Conservation (phyloP, 2,888 invertebrate genomes). For the Nomada fucata region DNA sequence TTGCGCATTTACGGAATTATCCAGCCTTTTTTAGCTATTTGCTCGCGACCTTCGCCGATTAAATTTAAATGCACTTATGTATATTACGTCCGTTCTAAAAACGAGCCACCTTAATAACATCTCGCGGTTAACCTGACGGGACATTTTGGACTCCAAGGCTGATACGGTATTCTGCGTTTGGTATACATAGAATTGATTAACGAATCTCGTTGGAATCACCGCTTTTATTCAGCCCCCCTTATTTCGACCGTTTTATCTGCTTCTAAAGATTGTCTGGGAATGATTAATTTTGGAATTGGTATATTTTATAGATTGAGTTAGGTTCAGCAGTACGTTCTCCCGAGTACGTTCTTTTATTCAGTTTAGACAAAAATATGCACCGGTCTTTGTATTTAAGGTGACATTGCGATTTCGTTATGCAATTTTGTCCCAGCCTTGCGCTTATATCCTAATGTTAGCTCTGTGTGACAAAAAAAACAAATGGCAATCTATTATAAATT, state of each 20-base stretch:
- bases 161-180: constrained; percentile 14
- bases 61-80: constrained; percentile 57
- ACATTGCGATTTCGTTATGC: too few species aligned
- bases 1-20: constrained; percentile 37
- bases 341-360: too few species aligned
- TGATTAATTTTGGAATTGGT: too few species aligned
- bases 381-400: too few species aligned
- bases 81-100: constrained; percentile 37
- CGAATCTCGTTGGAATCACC: constrained; percentile 1
- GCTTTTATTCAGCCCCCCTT: background rate
- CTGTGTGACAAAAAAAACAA: too few species aligned
- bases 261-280: too few species aligned
- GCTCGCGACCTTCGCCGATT: constrained; percentile 40
- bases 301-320: too few species aligned
- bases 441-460: too few species aligned
- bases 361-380: too few species aligned
- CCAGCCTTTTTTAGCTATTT: constrained; percentile 41
- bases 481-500: too few species aligned
- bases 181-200: background rate
- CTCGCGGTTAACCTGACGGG: constrained; percentile 9
- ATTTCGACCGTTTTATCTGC: background rate
- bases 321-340: too few species aligned
- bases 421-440: too few species aligned
- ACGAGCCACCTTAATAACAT: constrained; percentile 41
- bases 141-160: constrained; percentile 44